These are phyloP conservation scores for Troides aeacus DNA, from an alignment of 2,888 invertebrate genomes.

Conservation along the genomic window DNA sequence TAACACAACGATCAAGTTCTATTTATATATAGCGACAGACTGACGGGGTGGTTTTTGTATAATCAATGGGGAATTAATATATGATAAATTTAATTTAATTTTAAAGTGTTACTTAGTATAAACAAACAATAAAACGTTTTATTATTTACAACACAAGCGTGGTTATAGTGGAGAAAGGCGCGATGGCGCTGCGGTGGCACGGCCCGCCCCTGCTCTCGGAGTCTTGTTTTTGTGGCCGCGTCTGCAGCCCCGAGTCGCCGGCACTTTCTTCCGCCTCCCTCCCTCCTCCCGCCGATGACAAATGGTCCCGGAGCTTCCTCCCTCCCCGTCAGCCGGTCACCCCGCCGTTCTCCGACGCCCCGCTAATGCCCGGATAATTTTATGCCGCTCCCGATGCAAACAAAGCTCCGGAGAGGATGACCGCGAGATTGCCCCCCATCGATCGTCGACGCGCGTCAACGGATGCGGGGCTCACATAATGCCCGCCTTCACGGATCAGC, in stretches of 20 bases:
- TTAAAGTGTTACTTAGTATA: background rate
- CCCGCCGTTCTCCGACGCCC: conserved; percentile 18
- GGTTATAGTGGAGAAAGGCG: background rate
- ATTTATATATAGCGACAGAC: no score
- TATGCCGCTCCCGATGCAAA: conserved; percentile 69
- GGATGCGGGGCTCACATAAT: conserved; percentile 67
- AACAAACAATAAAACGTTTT: conserved; percentile 5
- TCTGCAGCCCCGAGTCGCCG: conserved; percentile 74
- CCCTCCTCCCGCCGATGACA: conserved; percentile 69
- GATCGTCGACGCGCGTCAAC: conserved; percentile 69
- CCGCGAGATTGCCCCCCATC: conserved; percentile 70
- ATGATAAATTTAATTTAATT: no score
- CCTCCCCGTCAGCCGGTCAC: conserved; percentile 38
- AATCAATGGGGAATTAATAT: no score
- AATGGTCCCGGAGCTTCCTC: conserved; percentile 74
- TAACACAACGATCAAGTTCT: no score
- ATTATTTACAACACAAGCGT: conserved; percentile 2
- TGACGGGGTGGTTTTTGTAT: no score
- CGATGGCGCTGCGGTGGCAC: conserved; percentile 13
- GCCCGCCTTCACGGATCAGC: conserved; percentile 63
- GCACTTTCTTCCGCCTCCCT: conserved; percentile 61
- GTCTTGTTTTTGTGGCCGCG: conserved; percentile 78
- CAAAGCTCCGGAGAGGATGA: conserved; percentile 61
- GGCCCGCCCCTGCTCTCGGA: conserved; percentile 62
- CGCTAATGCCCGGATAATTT: conserved; percentile 77